Evolutionary conservation across 2,797 vertebrate genomes (phyloP).

Genomic region (Falco naumanni): DNA sequence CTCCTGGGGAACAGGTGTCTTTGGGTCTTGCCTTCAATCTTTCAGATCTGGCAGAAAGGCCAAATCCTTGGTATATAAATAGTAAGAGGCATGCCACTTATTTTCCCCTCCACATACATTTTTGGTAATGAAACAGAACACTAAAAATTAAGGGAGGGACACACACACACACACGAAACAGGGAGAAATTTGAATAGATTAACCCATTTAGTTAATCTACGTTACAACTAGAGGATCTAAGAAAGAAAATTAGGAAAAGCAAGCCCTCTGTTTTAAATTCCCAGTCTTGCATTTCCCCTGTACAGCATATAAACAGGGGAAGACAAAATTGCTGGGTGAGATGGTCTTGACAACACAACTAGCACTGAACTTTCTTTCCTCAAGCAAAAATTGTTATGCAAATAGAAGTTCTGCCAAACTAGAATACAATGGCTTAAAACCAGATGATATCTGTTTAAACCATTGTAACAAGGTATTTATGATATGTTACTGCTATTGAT

Average conservation of each 20-base stretch:
- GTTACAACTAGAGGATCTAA: not conserved
- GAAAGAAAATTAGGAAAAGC: not conserved
- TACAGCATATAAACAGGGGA: accelerated
- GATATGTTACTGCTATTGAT: not conserved
- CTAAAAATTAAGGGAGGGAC: not conserved
- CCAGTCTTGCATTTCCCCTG: not conserved
- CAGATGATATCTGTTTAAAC: not conserved
- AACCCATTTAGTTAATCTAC: not conserved
- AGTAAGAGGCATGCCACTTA: not conserved
- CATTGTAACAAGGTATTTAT: not conserved
- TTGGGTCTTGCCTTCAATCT: not conserved
- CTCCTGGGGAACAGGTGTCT: not conserved
- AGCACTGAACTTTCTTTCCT: not conserved
- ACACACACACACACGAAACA: accelerated
- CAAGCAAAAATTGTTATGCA: not conserved
- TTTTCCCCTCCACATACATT: not conserved
- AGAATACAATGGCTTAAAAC: not conserved
- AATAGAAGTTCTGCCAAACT: not conserved
- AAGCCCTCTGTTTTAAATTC: not conserved
- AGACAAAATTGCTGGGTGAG: not conserved
- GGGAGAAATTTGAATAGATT: not conserved
- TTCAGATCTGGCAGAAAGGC: not conserved
- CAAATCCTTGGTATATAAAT: not conserved
- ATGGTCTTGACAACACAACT: not conserved
- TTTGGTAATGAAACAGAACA: not conserved